Evolutionary conservation across 2,888 invertebrate species (phyloP).

Genomic region (Sialis fuliginosa): DNA sequence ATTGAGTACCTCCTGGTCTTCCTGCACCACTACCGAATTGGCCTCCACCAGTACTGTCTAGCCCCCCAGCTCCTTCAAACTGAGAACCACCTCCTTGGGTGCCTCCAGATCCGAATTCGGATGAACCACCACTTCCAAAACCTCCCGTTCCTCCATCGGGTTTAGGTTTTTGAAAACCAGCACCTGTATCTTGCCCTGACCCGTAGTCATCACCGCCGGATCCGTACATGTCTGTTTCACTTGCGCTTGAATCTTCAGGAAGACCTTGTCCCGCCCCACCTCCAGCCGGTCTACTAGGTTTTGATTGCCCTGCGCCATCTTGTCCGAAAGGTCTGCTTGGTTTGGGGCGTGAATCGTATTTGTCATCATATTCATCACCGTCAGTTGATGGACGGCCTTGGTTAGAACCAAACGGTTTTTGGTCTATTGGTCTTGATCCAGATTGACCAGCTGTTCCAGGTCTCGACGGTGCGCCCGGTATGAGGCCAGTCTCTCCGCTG

Average conservation of each 20-base stretch:
- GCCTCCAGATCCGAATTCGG: conserved; percentile 1
- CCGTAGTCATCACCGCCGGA: conserved; percentile 6
- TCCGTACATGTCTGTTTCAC: conserved; percentile 2
- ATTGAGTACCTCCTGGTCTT: conserved; percentile 4
- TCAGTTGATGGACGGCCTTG: no score
- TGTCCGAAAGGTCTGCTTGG: no score
- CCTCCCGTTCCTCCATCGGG: not conserved
- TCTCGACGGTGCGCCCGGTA: conserved; percentile 4
- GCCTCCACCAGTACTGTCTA: conserved; percentile 22
- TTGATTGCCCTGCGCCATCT: no score
- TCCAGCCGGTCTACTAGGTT: conserved; percentile 6
- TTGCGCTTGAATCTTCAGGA: conserved; percentile 2
- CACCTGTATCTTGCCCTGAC: conserved; percentile 1
- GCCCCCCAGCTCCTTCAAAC: conserved; percentile 12
- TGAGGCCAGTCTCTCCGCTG: not conserved
- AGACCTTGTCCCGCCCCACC: conserved; percentile 6
- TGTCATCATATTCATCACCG: no score
- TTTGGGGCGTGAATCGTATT: no score
- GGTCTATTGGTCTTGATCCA: not conserved
- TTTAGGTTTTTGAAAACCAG: no score
- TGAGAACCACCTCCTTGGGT: conserved; percentile 3
- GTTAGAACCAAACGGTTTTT: no score
- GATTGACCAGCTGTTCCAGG: not conserved
- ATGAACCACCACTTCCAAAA: not conserved
- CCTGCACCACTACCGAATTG: conserved; percentile 1